Evolutionary conservation across 1,140 invertebrate genomes (phyloP).

Genomic region (Drosophila pseudoobscura): DNA sequence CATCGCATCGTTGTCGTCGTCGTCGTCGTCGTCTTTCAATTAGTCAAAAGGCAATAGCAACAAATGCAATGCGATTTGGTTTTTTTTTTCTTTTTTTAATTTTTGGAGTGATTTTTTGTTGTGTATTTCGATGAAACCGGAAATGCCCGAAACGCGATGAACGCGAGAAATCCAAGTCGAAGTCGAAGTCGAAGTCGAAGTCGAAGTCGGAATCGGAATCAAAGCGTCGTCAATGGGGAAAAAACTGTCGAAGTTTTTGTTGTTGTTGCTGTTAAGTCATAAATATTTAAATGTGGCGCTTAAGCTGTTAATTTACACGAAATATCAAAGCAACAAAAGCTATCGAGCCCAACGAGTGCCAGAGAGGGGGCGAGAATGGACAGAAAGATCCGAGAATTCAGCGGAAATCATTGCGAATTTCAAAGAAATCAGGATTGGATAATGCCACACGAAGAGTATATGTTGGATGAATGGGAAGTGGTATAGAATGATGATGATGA

Average conservation of each 20-base stretch:
- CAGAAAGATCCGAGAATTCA: conserved; percentile 19
- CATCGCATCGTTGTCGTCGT: conserved; percentile 52
- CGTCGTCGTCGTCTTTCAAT: conserved; percentile 53
- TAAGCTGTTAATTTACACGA: conserved; percentile 69
- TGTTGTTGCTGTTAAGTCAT: conserved; percentile 42
- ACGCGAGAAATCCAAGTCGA: conserved; percentile 46
- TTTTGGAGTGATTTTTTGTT: background rate
- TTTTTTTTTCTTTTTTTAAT: background rate
- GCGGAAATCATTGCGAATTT: conserved; percentile 67
- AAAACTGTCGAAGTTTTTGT: conserved; percentile 20
- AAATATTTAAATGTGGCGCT: conserved; percentile 78
- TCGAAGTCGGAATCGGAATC: conserved; percentile 23
- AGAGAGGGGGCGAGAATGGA: conserved; percentile 6
- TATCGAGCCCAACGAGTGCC: conserved; percentile 14
- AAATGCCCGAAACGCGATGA: conserved; percentile 56
- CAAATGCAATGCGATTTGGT: conserved; percentile 45
- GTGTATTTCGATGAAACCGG: conserved; percentile 45
- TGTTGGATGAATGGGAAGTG: conserved; percentile 11
- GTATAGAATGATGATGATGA: background rate
- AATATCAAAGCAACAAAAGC: conserved; percentile 22
- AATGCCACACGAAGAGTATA: background rate
- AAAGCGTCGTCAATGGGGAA: conserved; percentile 30
- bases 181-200: background rate
- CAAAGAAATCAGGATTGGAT: conserved; percentile 40
- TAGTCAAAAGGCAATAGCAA: conserved; percentile 57